Conservation (phyloP, 2,888 invertebrate species). For the Trissolcus japonicus region DNA sequence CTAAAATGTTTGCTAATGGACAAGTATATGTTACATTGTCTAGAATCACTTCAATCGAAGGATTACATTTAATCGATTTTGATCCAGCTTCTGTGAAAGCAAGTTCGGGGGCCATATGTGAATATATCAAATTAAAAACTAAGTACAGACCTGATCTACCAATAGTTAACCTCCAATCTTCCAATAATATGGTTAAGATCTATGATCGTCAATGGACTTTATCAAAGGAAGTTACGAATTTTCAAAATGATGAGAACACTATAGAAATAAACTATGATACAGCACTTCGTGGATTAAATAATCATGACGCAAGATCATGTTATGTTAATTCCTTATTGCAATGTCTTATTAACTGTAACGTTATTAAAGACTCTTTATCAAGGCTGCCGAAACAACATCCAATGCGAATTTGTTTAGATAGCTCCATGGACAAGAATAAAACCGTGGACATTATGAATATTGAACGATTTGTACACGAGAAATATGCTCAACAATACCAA, state of each 20-base stretch:
- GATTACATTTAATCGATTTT: constrained; percentile 1
- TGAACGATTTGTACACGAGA: not conserved
- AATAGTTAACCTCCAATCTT: not conserved
- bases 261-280: not conserved
- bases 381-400: not conserved
- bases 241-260: not conserved
- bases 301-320: not conserved
- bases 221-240: not conserved
- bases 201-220: constrained; percentile 1
- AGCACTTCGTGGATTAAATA: not conserved
- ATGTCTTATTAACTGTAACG: not conserved
- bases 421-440: not conserved
- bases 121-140: constrained; percentile 56
- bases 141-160: constrained; percentile 15
- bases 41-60: constrained; percentile 12
- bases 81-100: constrained; percentile 44
- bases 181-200: not conserved
- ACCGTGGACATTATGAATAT: not conserved
- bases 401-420: not conserved
- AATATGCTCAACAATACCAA: not conserved
- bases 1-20: constrained; percentile 36
- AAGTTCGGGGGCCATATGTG: constrained; percentile 34
- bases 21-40: not conserved
- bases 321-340: not conserved
- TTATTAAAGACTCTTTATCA: not conserved